phyloP scores from a whole-genome alignment of 2,888 invertebrate species.

The Caenorhabditis becei region DNA sequence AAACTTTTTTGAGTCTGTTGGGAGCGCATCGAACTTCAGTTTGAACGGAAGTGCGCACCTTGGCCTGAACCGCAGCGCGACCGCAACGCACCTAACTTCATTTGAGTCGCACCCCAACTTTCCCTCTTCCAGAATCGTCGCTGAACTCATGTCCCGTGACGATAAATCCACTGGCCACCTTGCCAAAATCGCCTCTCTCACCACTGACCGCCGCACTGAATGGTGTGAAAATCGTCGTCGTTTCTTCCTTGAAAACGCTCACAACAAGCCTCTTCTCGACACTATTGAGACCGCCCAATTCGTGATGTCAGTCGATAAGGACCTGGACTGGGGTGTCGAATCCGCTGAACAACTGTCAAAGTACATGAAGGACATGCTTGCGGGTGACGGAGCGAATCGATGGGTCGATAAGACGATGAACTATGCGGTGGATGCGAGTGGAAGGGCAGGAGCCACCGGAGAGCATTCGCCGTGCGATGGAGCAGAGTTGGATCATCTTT shows the following conservation, averaged over 20 bases:
- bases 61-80: too few relatives aligned
- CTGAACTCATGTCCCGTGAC: constrained; percentile 70
- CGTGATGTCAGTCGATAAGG: constrained; percentile 72
- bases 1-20: too few relatives aligned
- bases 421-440: constrained; percentile 73
- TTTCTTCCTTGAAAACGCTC: constrained; percentile 73
- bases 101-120: too few relatives aligned
- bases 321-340: constrained; percentile 69
- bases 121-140: constrained; percentile 75
- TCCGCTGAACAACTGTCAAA: constrained; percentile 67
- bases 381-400: constrained; percentile 75
- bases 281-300: constrained; percentile 73
- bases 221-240: constrained; percentile 74
- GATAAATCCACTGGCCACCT: constrained; percentile 61
- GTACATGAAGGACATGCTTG: constrained; percentile 74
- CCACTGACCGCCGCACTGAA: constrained; percentile 59
- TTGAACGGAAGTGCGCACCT: too few relatives aligned
- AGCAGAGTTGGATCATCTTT: constrained; percentile 77
- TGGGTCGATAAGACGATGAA: constrained; percentile 80
- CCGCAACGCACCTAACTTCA: too few relatives aligned
- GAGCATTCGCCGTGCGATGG: constrained; percentile 78
- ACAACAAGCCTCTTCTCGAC: constrained; percentile 69
- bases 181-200: constrained; percentile 43
- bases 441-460: constrained; percentile 74
- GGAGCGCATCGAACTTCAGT: too few relatives aligned